phyloP scores from a whole-genome alignment of 2,113 vertebrate species.

The Microcebus tavaratra region DNA sequence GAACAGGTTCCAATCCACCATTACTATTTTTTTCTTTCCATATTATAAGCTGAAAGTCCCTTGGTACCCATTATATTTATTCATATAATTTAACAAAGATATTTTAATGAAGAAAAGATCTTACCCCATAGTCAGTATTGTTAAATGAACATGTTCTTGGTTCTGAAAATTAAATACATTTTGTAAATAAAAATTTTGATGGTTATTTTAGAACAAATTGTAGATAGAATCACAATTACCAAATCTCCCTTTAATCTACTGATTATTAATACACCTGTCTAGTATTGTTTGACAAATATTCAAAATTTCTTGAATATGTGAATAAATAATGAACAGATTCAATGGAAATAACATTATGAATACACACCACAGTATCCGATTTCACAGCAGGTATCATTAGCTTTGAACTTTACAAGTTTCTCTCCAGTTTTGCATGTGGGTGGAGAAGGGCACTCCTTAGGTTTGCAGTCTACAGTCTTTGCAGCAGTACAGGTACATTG shows the following conservation, averaged over 20 bases:
- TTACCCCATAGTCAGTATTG: constrained; percentile 73
- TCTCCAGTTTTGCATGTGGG: constrained; percentile 63
- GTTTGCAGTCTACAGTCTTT: constrained; percentile 40
- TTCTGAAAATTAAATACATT: constrained; percentile 73
- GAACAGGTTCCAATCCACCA: neutral
- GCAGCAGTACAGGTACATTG: constrained; percentile 61
- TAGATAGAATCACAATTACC: neutral
- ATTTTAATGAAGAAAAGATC: neutral
- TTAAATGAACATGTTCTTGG: constrained; percentile 75
- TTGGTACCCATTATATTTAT: neutral
- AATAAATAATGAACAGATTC: neutral
- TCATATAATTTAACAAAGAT: constrained; percentile 18
- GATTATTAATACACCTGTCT: neutral
- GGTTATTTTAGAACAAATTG: neutral
- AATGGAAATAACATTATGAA: neutral
- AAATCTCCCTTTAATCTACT: neutral
- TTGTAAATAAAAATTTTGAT: constrained; percentile 5
- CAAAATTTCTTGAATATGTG: neutral
- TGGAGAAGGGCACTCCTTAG: constrained; percentile 51
- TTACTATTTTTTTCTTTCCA: neutral
- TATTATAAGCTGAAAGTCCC: neutral
- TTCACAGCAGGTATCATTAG: constrained; percentile 73
- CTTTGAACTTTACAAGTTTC: constrained; percentile 42
- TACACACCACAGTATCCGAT: constrained; percentile 67
- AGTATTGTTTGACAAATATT: neutral